Evolutionary conservation across 37 sponge, comb jelly and placozoan species (phyloP).

Genomic region (Dysidea cf. avara): DNA sequence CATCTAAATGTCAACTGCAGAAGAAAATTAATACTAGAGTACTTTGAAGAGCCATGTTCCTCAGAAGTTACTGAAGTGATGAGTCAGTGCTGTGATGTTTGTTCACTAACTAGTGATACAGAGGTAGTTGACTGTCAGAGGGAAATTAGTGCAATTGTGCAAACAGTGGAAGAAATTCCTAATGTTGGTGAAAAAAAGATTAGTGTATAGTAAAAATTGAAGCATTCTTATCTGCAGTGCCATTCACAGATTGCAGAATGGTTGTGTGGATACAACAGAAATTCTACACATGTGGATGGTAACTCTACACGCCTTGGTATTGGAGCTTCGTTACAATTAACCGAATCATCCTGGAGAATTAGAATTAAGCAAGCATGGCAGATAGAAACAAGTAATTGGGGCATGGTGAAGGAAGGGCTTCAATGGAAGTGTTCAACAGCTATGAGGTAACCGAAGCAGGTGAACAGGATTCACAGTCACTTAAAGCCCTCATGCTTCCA

Average conservation of each 20-base stretch:
- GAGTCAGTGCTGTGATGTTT: conserved; percentile 32
- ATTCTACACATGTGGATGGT: too few relatives aligned
- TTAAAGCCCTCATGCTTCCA: background rate
- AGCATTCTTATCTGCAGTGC: too few relatives aligned
- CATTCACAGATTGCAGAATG: too few relatives aligned
- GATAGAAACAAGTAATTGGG: conserved; percentile 17
- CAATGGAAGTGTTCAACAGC: conserved; percentile 19
- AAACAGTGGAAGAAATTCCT: conserved; percentile 17
- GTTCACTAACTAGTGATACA: too few relatives aligned
- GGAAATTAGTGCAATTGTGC: conserved; percentile 6
- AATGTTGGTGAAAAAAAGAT: conserved; percentile 43
- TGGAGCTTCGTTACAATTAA: background rate
- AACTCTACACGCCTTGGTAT: conserved; percentile 14
- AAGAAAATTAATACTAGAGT: too few relatives aligned
- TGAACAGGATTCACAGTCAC: background rate
- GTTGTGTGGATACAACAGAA: too few relatives aligned
- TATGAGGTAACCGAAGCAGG: conserved; percentile 13
- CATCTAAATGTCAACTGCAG: too few relatives aligned
- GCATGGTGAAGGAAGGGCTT: conserved; percentile 1
- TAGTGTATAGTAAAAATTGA: too few relatives aligned
- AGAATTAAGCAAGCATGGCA: conserved; percentile 36
- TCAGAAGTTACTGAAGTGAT: too few relatives aligned
- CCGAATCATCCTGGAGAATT: conserved; percentile 10
- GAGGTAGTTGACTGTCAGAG: conserved; percentile 1
- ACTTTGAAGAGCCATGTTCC: too few relatives aligned